phyloP scores from a whole-genome alignment of 2,888 invertebrate species.

The Alitta virens region DNA sequence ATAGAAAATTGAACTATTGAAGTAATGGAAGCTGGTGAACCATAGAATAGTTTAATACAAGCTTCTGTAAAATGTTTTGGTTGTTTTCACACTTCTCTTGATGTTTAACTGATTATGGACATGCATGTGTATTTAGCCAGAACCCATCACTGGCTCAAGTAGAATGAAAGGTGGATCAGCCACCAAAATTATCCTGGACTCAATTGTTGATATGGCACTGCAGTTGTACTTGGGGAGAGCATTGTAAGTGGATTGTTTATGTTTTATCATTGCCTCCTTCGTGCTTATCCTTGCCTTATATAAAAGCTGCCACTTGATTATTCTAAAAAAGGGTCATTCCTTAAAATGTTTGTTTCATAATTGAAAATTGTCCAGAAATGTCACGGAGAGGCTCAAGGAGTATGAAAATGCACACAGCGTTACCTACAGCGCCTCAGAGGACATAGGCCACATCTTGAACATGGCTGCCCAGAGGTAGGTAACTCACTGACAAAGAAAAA shows the following conservation, averaged over 20 bases:
- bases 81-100: too few species aligned
- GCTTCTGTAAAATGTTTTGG: too few species aligned
- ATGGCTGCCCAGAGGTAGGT: slow-evolving; percentile 1
- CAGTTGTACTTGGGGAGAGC: not conserved
- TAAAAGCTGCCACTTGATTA: too few species aligned
- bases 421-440: not conserved
- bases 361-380: not conserved
- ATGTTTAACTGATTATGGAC: too few species aligned
- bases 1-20: too few species aligned
- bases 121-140: slow-evolving; percentile 41
- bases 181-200: slow-evolving; percentile 45
- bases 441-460: not conserved
- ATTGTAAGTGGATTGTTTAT: too few species aligned
- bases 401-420: not conserved
- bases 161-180: slow-evolving; percentile 56
- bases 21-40: too few species aligned
- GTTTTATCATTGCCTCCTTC: too few species aligned
- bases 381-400: not conserved
- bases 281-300: too few species aligned
- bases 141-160: slow-evolving; percentile 56
- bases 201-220: slow-evolving; percentile 19
- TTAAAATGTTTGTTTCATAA: not conserved
- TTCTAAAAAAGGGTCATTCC: too few species aligned
- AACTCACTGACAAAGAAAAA: too few species aligned
- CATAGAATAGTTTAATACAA: too few species aligned